phyloP scores from a whole-genome alignment of 2,888 invertebrate genomes.

The Crioceris asparagi region DNA sequence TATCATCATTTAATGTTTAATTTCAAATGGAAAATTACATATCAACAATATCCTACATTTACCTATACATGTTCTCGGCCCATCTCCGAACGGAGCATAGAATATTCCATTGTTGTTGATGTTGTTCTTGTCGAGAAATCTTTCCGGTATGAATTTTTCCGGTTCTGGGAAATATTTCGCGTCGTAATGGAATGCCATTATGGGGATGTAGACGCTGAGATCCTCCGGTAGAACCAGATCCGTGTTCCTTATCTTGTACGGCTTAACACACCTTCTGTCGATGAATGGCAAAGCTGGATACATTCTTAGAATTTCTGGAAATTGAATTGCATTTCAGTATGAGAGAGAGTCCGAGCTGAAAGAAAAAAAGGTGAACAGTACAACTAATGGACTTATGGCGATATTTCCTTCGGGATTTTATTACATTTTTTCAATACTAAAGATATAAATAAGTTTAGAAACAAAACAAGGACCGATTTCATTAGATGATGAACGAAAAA shows the following conservation, averaged over 20 bases:
- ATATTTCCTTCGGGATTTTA: no score
- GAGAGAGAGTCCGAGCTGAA: no score
- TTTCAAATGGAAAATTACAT: no score
- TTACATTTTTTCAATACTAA: no score
- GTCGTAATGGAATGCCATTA: not conserved
- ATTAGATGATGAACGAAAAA: no score
- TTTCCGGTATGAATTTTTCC: not conserved
- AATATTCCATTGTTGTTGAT: not conserved
- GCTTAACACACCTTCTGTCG: not conserved
- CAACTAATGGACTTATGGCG: no score
- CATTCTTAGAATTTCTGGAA: conserved; percentile 1
- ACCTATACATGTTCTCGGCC: conserved; percentile 1
- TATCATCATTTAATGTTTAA: no score
- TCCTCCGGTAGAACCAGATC: not conserved
- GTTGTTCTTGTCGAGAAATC: not conserved
- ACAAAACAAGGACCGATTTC: no score
- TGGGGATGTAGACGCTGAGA: not conserved
- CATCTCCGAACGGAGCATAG: not conserved
- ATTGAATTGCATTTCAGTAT: no score
- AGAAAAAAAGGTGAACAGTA: no score
- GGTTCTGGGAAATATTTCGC: not conserved
- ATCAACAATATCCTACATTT: no score
- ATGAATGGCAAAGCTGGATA: not conserved
- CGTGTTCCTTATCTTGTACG: not conserved
- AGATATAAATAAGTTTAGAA: no score